Evolutionary conservation across 2,888 invertebrate species (phyloP).

Genomic region (Euclidia mi): DNA sequence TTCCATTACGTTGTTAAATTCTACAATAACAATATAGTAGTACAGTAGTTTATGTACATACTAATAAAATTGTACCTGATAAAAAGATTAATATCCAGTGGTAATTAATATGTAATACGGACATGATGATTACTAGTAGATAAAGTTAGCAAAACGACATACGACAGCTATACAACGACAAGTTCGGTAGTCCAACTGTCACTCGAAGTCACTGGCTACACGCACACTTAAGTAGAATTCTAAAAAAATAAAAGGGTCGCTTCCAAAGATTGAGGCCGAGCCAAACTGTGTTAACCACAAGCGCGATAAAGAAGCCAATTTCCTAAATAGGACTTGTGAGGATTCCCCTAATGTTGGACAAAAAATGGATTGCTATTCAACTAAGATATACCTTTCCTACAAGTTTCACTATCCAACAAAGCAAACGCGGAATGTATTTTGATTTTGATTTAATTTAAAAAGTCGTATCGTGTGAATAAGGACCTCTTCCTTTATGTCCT

Average conservation of each 20-base stretch:
- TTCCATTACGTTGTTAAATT: too few relatives aligned
- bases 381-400: constrained; percentile 62
- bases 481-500: constrained; percentile 39
- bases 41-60: too few relatives aligned
- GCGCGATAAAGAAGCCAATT: constrained; percentile 84
- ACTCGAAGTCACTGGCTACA: constrained; percentile 37
- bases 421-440: constrained; percentile 32
- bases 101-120: too few relatives aligned
- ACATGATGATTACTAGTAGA: too few relatives aligned
- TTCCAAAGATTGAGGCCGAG: constrained; percentile 62
- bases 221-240: constrained; percentile 63
- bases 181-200: constrained; percentile 12
- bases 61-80: too few relatives aligned
- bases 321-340: constrained; percentile 84
- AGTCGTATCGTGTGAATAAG: constrained; percentile 40
- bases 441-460: constrained; percentile 40
- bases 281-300: constrained; percentile 74
- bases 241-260: constrained; percentile 57
- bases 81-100: too few relatives aligned
- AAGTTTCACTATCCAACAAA: constrained; percentile 41
- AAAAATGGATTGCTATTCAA: constrained; percentile 80
- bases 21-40: too few relatives aligned
- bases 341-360: constrained; percentile 84
- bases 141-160: too few relatives aligned
- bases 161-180: neutral